phyloP scores from a whole-genome alignment of 2,888 invertebrate species.

The Eupithecia subfuscata region DNA sequence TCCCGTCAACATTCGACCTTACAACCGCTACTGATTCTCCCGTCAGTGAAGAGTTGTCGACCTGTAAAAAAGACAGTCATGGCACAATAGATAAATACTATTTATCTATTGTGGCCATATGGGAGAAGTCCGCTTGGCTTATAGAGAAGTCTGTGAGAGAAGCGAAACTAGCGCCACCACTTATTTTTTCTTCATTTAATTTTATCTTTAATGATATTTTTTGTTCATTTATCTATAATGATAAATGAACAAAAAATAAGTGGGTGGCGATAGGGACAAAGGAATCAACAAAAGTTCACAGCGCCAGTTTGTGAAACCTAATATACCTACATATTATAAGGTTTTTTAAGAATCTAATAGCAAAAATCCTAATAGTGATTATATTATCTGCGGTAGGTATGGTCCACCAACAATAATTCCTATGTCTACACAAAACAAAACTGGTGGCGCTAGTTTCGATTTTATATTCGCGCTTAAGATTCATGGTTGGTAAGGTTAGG shows the following conservation, averaged over 20 bases:
- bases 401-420: background rate
- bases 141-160: background rate
- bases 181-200: too few species aligned
- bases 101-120: too few species aligned
- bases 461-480: background rate
- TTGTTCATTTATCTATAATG: background rate
- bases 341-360: background rate
- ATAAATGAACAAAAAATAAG: too few species aligned
- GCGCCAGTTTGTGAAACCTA: background rate
- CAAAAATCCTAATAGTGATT: too few species aligned
- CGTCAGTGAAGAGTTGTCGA: constrained; percentile 96
- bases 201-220: too few species aligned
- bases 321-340: too few species aligned
- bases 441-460: background rate
- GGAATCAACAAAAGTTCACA: background rate
- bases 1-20: constrained; percentile 93
- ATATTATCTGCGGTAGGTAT: too few species aligned
- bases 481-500: background rate
- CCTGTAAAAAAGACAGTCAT: constrained; percentile 59
- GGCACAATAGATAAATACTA: too few species aligned
- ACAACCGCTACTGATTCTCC: constrained; percentile 96
- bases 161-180: background rate
- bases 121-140: background rate
- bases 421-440: background rate
- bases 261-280: too few species aligned